Base-by-base conservation (phyloP, 2,888 invertebrate genomes). In the Erebia palarica region DNA sequence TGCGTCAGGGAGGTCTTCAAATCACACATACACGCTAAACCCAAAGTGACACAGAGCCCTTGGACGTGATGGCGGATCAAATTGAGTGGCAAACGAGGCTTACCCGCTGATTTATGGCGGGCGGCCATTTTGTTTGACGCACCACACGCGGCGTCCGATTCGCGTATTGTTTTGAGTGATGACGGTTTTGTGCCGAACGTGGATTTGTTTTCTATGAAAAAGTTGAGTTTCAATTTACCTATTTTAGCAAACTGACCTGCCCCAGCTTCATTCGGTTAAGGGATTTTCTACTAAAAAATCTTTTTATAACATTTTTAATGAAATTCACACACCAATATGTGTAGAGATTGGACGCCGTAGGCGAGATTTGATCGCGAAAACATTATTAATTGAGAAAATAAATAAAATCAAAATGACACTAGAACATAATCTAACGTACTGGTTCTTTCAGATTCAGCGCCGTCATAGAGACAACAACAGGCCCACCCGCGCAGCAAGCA, bases 101-200 rank as follows among this genome's bases (percentile, higher is more conserved):
- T 61, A 72, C 65, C 61, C 65, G 49, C 27, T 59, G 73, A 71
- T 73, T 73, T 71, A 73, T 71, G 66, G 68, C 71, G 16, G 11
- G 36, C 4, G 21, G 55, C 69, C 59, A 71, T 71, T 66, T 71
- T 69, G 66, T 69, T 71, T 69, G 69, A 71, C 69, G 59, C 55
- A 47, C 27, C 14, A 47, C 63, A 49, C 64, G 53, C 57, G 61
- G 69, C 71, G 69, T 66, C 58, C 55, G n/a, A 66, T 69, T 57
- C 66, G 44, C 68, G 63, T 69, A 67, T 73, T 73, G 71, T 71
- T 71, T 65, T 71, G 71, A 73, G 73, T 69, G 70, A 73, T 71
- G 65, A 55, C 59, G 59, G 65, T 57, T 55, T 60, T 16, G 44
- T 21, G 44, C 42, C 44, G 13, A 65, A 55, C 10, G 3, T 4